Conservation (phyloP, 2,113 vertebrate genomes). For the Urocynchramus pylzowi region DNA sequence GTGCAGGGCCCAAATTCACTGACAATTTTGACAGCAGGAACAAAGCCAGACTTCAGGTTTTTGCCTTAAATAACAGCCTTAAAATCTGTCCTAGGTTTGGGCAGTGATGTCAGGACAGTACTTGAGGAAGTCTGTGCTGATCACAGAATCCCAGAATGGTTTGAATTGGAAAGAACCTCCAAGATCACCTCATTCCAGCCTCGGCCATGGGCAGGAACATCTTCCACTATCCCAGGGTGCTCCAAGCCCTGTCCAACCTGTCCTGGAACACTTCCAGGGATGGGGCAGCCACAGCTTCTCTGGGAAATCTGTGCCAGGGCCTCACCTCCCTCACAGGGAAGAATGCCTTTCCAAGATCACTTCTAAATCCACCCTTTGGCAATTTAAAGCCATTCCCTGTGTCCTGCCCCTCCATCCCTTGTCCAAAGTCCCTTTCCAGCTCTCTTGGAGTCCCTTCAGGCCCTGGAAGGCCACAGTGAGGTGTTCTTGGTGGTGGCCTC, state of each 20-base stretch:
- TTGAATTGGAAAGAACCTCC: background rate
- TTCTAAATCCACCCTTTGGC: background rate
- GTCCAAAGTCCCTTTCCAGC: background rate
- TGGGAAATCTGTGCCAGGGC: background rate
- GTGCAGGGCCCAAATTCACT: background rate
- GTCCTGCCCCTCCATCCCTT: background rate
- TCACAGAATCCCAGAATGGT: background rate
- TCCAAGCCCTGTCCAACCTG: fast-evolving
- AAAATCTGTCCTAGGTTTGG: background rate
- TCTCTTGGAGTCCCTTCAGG: background rate
- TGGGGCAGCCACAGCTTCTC: background rate
- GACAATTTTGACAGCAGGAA: background rate
- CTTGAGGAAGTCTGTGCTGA: background rate
- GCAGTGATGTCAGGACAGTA: background rate
- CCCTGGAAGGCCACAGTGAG: background rate
- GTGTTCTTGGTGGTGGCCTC: background rate
- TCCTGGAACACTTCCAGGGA: background rate
- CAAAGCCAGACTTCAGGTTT: background rate
- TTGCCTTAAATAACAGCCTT: background rate
- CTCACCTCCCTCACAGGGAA: fast-evolving
- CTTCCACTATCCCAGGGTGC: background rate
- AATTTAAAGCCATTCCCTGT: background rate
- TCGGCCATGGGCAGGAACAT: background rate
- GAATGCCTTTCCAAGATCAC: background rate
- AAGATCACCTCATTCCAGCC: background rate